Evolutionary conservation across 2,888 invertebrate genomes (phyloP), one percentile per base, ranked within the genome.

Genomic region (Hipparchia semele): DNA sequence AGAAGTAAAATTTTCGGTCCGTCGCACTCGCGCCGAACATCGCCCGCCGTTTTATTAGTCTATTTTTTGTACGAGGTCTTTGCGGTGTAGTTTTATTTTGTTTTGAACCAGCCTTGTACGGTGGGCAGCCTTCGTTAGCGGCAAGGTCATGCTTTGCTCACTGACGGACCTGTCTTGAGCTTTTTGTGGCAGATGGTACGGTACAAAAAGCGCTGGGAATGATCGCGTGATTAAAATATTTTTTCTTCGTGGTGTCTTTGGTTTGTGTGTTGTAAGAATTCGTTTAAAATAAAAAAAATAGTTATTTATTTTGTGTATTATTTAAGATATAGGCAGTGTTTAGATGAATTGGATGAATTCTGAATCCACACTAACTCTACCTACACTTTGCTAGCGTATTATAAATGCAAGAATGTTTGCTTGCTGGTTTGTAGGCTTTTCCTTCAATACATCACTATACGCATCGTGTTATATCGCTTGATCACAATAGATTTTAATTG

Each of bases 51-150:
- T 87, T 87, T 87, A 83, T 85, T 85, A 79, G 82, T 86, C 87
- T 87, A 84, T 92, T 92, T 91, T 92, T 91, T 91, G 89, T 90
- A 87, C 84, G 90, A 88, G 86, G 88, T 90, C 90, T 91, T 90
- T 87, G 88, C 83, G 82, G 82, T 83, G 83, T 80, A 77, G 80
- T 81, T 84, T 88, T 89, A 83, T 87, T 87, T 87, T 84, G 86
- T 90, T 88, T 39, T 90, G 83, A 81, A 70, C 81, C 84, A 85
- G 84, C 87, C 89, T 86, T 88, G 86, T 89, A 86, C 80, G 87
- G 87, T 81, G 84, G 83, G 86, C 86, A 91, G 91, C 91, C 92
- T 92, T 92, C 92, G 90, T 91, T 91, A 90, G 89, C 87, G 85
- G 86, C 92, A 92, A 92, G 92, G 92, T 91, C 91, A 91, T 80